Conservation (phyloP, 1,140 invertebrate species). For the Homarus americanus region DNA sequence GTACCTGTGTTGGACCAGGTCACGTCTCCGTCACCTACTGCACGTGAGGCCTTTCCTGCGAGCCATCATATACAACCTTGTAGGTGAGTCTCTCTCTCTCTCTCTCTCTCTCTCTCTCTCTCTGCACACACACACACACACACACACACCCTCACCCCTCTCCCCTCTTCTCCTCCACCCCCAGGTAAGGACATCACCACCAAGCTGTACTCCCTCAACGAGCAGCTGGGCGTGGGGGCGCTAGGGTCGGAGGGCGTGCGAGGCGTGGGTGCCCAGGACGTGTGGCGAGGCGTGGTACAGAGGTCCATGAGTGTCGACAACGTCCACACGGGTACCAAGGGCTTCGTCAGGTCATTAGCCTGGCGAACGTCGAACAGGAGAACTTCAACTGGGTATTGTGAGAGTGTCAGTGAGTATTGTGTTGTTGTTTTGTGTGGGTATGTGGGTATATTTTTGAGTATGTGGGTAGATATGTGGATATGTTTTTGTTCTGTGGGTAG, state of each 20-base stretch:
- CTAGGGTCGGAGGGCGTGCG: neutral
- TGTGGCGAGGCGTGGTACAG: constrained; percentile 77
- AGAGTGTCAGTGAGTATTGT: constrained; percentile 51
- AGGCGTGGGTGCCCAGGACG: constrained; percentile 46
- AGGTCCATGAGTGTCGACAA: constrained; percentile 86
- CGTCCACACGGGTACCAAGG: constrained; percentile 87
- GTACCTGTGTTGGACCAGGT: constrained; percentile 88
- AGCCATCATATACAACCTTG: constrained; percentile 86
- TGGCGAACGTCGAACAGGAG: constrained; percentile 78
- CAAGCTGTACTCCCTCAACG: constrained; percentile 89
- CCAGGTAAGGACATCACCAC: constrained; percentile 91
- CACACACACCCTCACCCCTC: too few relatives aligned
- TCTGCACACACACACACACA: too few relatives aligned
- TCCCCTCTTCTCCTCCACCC: too few relatives aligned
- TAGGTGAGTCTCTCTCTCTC: constrained; percentile 81
- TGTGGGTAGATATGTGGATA: too few relatives aligned
- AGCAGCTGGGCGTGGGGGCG: constrained; percentile 80
- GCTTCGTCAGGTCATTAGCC: constrained; percentile 84
- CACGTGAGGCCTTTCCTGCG: constrained; percentile 85
- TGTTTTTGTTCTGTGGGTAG: too few relatives aligned
- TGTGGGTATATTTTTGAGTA: too few relatives aligned
- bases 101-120: neutral
- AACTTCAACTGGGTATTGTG: constrained; percentile 41
- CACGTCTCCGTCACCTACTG: constrained; percentile 85
- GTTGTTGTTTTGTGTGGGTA: too few relatives aligned